Base-by-base conservation (phyloP, 2,888 invertebrate species). In the Nomada ferruginata region DNA sequence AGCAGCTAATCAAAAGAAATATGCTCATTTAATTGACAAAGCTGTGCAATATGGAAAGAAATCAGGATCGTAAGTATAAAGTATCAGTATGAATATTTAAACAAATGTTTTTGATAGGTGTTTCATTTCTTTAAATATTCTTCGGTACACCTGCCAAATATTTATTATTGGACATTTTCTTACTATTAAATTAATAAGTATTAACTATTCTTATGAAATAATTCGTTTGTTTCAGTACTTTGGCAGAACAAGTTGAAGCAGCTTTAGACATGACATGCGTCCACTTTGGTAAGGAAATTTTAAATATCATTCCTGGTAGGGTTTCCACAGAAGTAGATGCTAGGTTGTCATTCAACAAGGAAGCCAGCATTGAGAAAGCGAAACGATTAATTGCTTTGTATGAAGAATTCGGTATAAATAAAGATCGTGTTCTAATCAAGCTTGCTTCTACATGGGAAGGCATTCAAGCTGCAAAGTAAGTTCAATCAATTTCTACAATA, bases 401-500 rank as follows among this genome's bases (percentile, higher is more conserved):
- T 94, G 96, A 97, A 91, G 97, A 98, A 81, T 96, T 96, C 91
- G 99, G 99, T 7, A 97, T 99, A 73, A 95, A 95, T 82, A 99
- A 98, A 93, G 98, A 99, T 20, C 96, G 99, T 74, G 96, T 99
- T 92, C 95, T 99, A 26, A 99, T 99, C 87, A 99, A 99, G 94
- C 95, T 99, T 86, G 98, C 99, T 0, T 98, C 99, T 1, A 99
- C 99, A 0, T 99, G 99, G 99, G 99, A 99, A 95, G 99, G 99
- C 44, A 99, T 99, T 85, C 98, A 99, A 94, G 99, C 99, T 50
- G 99, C 99, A 29, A 97, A 96, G 98, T 98, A 95, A 94, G 95
- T 89, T 78, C 42, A 63, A 73, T 60, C 2, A 15, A 53, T 7
- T 65, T 68, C 59, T 36, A 60, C 52, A 29, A 42, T 59, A 4